Evolutionary conservation across 2,888 invertebrate species (phyloP).

Genomic region (Synergus japonicus): DNA sequence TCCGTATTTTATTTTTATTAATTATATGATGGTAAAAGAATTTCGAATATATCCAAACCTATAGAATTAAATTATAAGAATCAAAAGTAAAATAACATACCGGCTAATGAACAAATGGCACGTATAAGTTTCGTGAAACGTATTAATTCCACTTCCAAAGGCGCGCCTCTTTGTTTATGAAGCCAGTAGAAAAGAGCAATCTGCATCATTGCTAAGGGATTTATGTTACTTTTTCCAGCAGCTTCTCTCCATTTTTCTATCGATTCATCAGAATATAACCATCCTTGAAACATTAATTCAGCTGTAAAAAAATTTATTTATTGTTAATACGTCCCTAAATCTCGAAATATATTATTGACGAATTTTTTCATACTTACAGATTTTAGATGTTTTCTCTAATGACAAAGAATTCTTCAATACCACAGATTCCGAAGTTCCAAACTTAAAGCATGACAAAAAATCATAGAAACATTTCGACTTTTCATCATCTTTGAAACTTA

Average conservation of each 20-base stretch:
- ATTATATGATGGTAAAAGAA: not conserved
- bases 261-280: slow-evolving; percentile 73
- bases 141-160: slow-evolving; percentile 82
- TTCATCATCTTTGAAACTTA: slow-evolving; percentile 73
- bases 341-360: slow-evolving; percentile 15
- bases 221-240: slow-evolving; percentile 78
- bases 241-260: slow-evolving; percentile 74
- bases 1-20: not conserved
- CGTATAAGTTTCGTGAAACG: slow-evolving; percentile 83
- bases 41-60: not conserved
- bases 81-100: slow-evolving; percentile 66
- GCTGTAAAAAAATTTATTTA: slow-evolving; percentile 60
- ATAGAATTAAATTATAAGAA: not conserved
- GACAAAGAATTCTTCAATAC: slow-evolving; percentile 75
- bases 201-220: slow-evolving; percentile 84
- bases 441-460: slow-evolving; percentile 74
- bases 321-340: slow-evolving; percentile 26
- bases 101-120: slow-evolving; percentile 82
- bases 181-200: slow-evolving; percentile 86
- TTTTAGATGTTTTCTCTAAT: slow-evolving; percentile 74
- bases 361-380: slow-evolving; percentile 64
- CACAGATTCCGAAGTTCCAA: slow-evolving; percentile 68
- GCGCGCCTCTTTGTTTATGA: slow-evolving; percentile 78
- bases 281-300: slow-evolving; percentile 75
- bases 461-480: slow-evolving; percentile 66